Percentiles rank a stretch among this genome's conserved stretches.
Conservation (phyloP, 1,140 invertebrate genomes). For the Lepidostoma basale region DNA sequence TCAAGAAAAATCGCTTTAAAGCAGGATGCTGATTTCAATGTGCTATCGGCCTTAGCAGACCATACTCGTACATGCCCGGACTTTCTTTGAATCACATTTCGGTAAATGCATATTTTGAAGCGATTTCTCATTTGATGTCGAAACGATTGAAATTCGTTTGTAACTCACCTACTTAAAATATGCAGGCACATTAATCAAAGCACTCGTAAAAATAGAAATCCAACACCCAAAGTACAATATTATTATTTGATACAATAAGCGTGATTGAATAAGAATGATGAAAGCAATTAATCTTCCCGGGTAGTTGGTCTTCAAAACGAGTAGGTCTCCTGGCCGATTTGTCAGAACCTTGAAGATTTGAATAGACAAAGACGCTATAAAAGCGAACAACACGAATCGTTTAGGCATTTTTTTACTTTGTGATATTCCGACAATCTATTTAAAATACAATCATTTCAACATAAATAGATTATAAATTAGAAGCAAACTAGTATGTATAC, state of each 20-base stretch:
- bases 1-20: too few relatives aligned
- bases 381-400: constrained; percentile 5
- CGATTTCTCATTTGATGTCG: not conserved
- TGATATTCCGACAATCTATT: not conserved
- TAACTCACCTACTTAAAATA: not conserved
- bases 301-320: not conserved
- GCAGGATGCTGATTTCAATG: too few relatives aligned
- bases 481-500: too few relatives aligned
- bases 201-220: not conserved
- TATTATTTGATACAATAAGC: not conserved
- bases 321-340: not conserved
- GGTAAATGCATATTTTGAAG: not conserved
- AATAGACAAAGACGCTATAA: constrained; percentile 10
- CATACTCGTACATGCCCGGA: too few relatives aligned
- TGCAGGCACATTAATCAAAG: not conserved
- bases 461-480: too few relatives aligned
- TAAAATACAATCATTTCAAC: too few relatives aligned
- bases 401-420: constrained; percentile 6
- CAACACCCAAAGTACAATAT: not conserved
- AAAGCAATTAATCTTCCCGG: constrained; percentile 1
- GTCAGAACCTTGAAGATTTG: constrained; percentile 10
- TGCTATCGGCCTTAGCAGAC: too few relatives aligned
- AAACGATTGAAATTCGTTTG: not conserved
- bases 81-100: too few relatives aligned
- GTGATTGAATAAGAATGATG: constrained; percentile 13